These are phyloP conservation scores for Microctenopoma stevenorrisi DNA, from an alignment of 2,797 vertebrate genomes.

Conservation along the genomic window DNA sequence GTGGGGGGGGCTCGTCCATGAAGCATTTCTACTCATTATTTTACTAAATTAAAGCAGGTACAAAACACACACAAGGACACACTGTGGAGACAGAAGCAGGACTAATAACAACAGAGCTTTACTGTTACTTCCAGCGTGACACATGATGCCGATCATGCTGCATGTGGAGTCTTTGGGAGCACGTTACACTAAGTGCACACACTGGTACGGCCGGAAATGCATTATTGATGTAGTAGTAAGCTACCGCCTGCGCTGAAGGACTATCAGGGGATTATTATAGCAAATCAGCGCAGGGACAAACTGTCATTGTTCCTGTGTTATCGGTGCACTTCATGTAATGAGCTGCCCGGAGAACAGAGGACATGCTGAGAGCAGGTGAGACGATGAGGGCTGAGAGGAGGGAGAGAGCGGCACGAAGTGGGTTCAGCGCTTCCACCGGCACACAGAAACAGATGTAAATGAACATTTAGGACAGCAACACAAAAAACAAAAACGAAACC, in stretches of 20 bases:
- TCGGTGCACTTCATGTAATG: slow-evolving; percentile 65
- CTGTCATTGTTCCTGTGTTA: slow-evolving; percentile 20
- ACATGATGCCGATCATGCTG: slow-evolving; percentile 40
- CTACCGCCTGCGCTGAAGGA: slow-evolving; percentile 18
- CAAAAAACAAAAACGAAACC: slow-evolving; percentile 7
- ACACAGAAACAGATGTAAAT: slow-evolving; percentile 52
- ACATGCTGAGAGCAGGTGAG: slow-evolving; percentile 67
- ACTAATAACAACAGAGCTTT: slow-evolving; percentile 7
- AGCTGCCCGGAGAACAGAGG: slow-evolving; percentile 54
- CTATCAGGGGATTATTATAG: slow-evolving; percentile 30
- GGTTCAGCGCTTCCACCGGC: slow-evolving; percentile 49
- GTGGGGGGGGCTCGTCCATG: slow-evolving; percentile 15
- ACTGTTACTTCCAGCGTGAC: slow-evolving; percentile 3
- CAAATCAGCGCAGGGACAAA: slow-evolving; percentile 17
- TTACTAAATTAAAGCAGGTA: slow-evolving; percentile 9
- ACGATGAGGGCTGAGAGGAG: slow-evolving; percentile 18
- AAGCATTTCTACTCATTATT: slow-evolving; percentile 22
- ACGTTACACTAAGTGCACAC: slow-evolving; percentile 63
- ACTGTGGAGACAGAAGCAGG: slow-evolving; percentile 12
- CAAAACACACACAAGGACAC: not conserved
- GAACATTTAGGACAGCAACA: slow-evolving; percentile 32
- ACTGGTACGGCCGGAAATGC: slow-evolving; percentile 21
- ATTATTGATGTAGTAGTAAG: slow-evolving; percentile 40
- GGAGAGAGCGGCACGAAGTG: slow-evolving; percentile 29
- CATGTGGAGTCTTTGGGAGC: slow-evolving; percentile 34